A percentile compares a stretch with the other conserved stretches of the same genome.
Evolutionary conservation across 2,888 invertebrate species (phyloP).

Genomic region (Drosophila anceps): DNA sequence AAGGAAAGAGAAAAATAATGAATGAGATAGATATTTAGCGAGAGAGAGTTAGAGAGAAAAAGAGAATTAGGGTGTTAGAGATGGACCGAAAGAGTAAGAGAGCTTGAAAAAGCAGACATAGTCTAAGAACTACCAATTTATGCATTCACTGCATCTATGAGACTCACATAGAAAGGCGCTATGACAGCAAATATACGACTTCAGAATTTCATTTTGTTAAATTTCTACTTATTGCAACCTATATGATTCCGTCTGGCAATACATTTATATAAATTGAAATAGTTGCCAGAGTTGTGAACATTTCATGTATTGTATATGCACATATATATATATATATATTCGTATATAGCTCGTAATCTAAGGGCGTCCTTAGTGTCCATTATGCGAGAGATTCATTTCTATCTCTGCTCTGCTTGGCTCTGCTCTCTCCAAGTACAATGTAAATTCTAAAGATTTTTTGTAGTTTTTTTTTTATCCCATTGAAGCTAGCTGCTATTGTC

Average conservation of each 20-base stretch:
- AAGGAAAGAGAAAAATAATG: background rate
- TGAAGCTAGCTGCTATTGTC: conserved; percentile 61
- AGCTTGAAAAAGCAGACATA: too few species aligned
- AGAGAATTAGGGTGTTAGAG: background rate
- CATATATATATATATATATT: background rate
- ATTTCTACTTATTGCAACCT: background rate
- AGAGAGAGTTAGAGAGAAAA: too few species aligned
- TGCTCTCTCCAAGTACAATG: conserved; percentile 40
- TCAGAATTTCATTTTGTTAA: background rate
- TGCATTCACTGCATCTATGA: background rate
- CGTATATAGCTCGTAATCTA: background rate
- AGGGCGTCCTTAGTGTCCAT: conserved; percentile 7
- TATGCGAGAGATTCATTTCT: conserved; percentile 11
- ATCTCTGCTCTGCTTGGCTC: conserved; percentile 7
- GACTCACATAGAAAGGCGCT: background rate
- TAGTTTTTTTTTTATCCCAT: conserved; percentile 23
- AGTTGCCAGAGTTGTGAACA: background rate
- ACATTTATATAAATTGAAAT: background rate
- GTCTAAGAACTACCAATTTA: too few species aligned
- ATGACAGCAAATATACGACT: background rate
- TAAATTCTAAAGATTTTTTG: conserved; percentile 31
- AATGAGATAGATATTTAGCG: too few species aligned
- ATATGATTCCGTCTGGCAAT: too few species aligned
- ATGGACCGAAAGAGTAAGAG: background rate
- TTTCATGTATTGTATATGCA: background rate